Conservation (phyloP, 2,888 invertebrate genomes). For the Perizoma flavofasciatum region DNA sequence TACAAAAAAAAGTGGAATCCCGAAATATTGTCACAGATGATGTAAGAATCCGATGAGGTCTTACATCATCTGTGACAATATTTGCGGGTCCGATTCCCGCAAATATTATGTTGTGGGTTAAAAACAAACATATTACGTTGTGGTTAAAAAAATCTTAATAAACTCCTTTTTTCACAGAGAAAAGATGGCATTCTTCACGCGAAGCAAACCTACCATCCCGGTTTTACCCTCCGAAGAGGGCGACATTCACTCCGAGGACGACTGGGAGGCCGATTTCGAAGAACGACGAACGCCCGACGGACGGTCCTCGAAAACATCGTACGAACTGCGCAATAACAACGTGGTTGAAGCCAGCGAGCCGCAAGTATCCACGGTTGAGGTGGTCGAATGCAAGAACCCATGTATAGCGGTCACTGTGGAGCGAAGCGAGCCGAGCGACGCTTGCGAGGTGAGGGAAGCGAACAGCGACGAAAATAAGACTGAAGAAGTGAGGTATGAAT, state of each 20-base stretch:
- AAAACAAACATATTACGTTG: too few species aligned
- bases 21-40: too few species aligned
- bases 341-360: constrained; percentile 4
- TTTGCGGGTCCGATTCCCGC: too few species aligned
- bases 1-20: too few species aligned
- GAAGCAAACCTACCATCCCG: constrained; percentile 90
- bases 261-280: constrained; percentile 76
- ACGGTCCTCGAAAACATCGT: constrained; percentile 74
- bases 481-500: constrained; percentile 87
- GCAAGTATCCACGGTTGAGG: constrained; percentile 24
- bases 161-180: constrained; percentile 86
- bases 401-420: constrained; percentile 42
- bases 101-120: too few species aligned
- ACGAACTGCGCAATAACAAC: constrained; percentile 56
- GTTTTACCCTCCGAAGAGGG: constrained; percentile 87
- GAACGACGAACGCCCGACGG: constrained; percentile 76
- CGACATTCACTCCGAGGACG: constrained; percentile 71
- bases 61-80: too few species aligned
- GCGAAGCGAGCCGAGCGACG: constrained; percentile 1
- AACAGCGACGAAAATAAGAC: constrained; percentile 67
- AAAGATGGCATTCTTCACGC: constrained; percentile 98
- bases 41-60: too few species aligned
- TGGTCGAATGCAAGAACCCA: constrained; percentile 72
- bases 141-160: too few species aligned
- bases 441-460: constrained; percentile 40